phyloP scores from a whole-genome alignment of 2,797 vertebrate genomes.

The Xiphorhynchus erythropygius region DNA sequence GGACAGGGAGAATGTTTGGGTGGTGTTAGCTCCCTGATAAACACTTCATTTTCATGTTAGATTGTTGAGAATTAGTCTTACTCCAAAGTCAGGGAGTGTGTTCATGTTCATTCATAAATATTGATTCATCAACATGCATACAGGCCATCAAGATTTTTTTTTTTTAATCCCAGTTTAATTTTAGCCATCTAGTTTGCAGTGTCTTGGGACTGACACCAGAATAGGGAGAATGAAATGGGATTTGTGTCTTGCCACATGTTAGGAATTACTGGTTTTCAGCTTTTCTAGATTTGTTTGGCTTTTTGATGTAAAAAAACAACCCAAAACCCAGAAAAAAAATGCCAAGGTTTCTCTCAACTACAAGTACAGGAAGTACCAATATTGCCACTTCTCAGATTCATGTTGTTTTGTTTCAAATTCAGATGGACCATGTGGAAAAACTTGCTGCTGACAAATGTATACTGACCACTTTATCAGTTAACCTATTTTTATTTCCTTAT shows the following conservation, averaged over 20 bases:
- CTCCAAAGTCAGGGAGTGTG: background rate
- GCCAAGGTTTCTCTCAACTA: background rate
- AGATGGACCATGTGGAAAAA: background rate
- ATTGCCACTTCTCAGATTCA: background rate
- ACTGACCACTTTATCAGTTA: background rate
- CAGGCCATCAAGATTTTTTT: background rate
- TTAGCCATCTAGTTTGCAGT: background rate
- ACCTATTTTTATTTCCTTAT: background rate
- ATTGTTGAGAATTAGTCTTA: background rate
- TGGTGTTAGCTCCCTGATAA: background rate
- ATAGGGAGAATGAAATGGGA: background rate
- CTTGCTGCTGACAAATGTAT: background rate
- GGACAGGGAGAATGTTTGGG: background rate
- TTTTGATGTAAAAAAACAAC: background rate
- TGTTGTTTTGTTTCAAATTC: background rate
- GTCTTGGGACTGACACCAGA: background rate
- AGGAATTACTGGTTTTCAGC: background rate
- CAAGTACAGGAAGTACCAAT: background rate
- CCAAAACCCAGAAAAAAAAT: background rate
- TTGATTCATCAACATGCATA: background rate
- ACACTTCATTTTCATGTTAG: background rate
- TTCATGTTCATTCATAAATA: background rate
- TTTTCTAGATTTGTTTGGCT: background rate
- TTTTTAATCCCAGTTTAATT: slow-evolving; percentile 29
- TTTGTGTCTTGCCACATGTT: background rate